Conservation (phyloP, 1,140 invertebrate genomes). For the Ceratitis capitata region DNA sequence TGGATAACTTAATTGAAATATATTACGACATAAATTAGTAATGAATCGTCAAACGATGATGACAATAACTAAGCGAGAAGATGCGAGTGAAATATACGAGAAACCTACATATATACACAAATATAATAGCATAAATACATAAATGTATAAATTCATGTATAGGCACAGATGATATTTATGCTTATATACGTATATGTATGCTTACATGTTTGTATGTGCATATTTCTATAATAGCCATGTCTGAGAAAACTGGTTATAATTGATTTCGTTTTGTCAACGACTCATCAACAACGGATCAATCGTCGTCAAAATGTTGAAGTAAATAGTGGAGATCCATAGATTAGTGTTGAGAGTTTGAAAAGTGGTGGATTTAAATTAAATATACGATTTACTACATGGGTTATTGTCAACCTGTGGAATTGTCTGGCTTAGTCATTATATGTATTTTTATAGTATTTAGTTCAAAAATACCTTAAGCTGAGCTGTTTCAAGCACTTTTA, state of each 20-base stretch:
- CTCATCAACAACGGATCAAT: conserved; percentile 30
- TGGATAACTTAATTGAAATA: conserved; percentile 36
- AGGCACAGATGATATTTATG: background rate
- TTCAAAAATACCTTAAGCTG: no score
- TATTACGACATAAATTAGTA: conserved; percentile 32
- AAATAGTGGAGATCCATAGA: background rate
- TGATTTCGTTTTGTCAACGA: conserved; percentile 20
- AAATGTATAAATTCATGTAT: background rate
- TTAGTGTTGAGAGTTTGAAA: background rate
- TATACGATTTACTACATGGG: background rate
- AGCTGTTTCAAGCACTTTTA: no score
- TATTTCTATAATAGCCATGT: background rate
- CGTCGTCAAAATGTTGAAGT: background rate
- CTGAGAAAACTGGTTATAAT: conserved; percentile 14
- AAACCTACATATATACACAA: background rate
- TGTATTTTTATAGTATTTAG: background rate
- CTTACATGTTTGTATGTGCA: background rate
- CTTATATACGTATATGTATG: background rate
- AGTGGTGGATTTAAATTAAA: background rate
- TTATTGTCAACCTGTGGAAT: background rate
- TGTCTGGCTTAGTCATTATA: background rate
- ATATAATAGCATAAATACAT: background rate
- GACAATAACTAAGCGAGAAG: background rate
- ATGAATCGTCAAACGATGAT: conserved; percentile 3
- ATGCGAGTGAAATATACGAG: no score